A percentile compares a stretch with the other conserved stretches of the same genome.
phyloP scores from a whole-genome alignment of 2,797 vertebrate species.

The Coccyzus lansbergi region DNA sequence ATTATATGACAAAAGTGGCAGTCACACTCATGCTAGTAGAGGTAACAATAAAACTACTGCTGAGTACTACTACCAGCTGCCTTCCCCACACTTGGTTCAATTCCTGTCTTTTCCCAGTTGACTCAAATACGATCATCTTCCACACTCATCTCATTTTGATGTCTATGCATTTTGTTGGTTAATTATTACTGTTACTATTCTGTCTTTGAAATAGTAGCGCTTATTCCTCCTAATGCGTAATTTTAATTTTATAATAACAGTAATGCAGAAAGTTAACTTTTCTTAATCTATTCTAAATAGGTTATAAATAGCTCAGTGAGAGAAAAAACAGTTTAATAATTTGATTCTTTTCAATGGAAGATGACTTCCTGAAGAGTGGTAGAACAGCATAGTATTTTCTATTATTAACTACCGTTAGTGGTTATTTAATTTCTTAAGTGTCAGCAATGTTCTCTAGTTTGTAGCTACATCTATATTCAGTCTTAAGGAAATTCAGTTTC shows the following conservation, averaged over 20 bases:
- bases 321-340: background rate
- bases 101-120: background rate
- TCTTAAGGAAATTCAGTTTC: background rate
- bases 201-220: background rate
- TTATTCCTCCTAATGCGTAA: background rate
- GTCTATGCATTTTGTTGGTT: background rate
- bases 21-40: background rate
- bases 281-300: background rate
- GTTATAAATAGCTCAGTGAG: background rate
- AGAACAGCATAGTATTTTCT: background rate
- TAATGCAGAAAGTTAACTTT: background rate
- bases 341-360: background rate
- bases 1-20: background rate
- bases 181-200: background rate
- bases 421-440: background rate
- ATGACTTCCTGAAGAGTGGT: background rate
- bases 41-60: background rate
- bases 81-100: background rate
- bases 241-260: background rate
- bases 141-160: background rate
- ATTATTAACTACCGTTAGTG: conserved; percentile 9
- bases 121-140: background rate
- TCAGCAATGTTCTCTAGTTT: background rate
- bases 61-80: background rate
- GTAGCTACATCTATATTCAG: background rate